phyloP scores from a whole-genome alignment of 2,888 invertebrate species.

The Oscheius sp. region DNA sequence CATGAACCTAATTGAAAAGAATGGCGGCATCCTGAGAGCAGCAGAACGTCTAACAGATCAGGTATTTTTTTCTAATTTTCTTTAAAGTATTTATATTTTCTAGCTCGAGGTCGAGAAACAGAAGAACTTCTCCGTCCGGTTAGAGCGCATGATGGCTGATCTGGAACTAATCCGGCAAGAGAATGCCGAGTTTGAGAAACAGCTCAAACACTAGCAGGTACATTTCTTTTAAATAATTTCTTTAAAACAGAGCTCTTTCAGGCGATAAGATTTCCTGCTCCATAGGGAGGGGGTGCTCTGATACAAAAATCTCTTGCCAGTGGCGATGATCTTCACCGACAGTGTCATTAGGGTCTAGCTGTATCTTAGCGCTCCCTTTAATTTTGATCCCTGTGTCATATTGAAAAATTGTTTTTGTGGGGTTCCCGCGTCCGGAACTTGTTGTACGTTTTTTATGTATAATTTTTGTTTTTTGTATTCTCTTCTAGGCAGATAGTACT shows the following conservation, averaged over 20 bases:
- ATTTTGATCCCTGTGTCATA: conserved; percentile 30
- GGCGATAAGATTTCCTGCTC: conserved; percentile 21
- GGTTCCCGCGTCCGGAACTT: background rate
- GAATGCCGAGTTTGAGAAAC: conserved; percentile 9
- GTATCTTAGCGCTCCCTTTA: conserved; percentile 29
- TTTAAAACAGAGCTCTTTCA: background rate
- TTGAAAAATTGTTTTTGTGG: conserved; percentile 2
- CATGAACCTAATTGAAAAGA: conserved; percentile 28
- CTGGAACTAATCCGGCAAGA: conserved; percentile 21
- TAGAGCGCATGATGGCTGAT: conserved; percentile 24
- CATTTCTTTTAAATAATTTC: background rate
- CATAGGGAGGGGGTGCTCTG: conserved; percentile 26
- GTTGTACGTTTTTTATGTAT: background rate
- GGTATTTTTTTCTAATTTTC: conserved; percentile 5
- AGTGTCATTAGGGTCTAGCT: conserved; percentile 26
- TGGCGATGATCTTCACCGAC: background rate
- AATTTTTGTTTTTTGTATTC: background rate
- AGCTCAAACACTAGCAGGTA: conserved; percentile 14
- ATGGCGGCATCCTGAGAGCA: conserved; percentile 20
- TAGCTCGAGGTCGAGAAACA: conserved; percentile 28
- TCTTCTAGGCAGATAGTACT: background rate
- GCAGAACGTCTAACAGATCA: conserved; percentile 21
- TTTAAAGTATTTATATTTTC: background rate
- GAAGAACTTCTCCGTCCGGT: conserved; percentile 16
- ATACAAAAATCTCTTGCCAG: conserved; percentile 11